Conservation (phyloP, 2,797 vertebrate genomes). For the Gorsachius magnificus region DNA sequence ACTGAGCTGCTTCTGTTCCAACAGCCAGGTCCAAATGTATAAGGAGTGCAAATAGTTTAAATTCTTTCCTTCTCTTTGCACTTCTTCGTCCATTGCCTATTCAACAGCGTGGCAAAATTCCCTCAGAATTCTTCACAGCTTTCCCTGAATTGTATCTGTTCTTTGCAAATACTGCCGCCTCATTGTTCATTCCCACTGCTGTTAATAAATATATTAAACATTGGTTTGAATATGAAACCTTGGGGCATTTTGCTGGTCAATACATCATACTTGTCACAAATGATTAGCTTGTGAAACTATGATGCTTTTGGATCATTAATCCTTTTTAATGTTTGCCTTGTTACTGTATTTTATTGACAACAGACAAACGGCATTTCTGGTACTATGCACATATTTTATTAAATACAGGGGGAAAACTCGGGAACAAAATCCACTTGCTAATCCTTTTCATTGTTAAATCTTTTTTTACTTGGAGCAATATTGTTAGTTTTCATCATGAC, state of each 20-base stretch:
- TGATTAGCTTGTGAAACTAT: background rate
- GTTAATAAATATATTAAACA: conserved; percentile 2
- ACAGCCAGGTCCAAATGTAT: background rate
- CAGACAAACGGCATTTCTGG: background rate
- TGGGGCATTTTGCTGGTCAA: conserved; percentile 28
- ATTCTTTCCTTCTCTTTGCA: background rate
- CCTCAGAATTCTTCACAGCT: background rate
- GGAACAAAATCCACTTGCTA: background rate
- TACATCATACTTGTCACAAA: conserved; percentile 24
- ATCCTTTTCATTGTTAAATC: conserved; percentile 9
- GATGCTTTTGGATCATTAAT: conserved; percentile 25
- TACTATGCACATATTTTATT: background rate
- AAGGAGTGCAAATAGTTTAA: background rate
- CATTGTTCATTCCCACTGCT: background rate
- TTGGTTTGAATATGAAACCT: conserved; percentile 2
- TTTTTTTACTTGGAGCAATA: background rate
- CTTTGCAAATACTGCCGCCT: background rate
- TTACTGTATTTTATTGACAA: conserved; percentile 35
- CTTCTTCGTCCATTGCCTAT: background rate
- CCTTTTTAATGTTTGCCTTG: conserved; percentile 17
- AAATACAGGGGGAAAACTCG: background rate
- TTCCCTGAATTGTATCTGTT: background rate
- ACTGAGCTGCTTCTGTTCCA: background rate
- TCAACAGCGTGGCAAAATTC: background rate
- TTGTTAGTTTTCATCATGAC: background rate